Evolutionary conservation across 2,797 vertebrate genomes (phyloP), one percentile per base, ranked within the genome.

Genomic region (Falco concolor): DNA sequence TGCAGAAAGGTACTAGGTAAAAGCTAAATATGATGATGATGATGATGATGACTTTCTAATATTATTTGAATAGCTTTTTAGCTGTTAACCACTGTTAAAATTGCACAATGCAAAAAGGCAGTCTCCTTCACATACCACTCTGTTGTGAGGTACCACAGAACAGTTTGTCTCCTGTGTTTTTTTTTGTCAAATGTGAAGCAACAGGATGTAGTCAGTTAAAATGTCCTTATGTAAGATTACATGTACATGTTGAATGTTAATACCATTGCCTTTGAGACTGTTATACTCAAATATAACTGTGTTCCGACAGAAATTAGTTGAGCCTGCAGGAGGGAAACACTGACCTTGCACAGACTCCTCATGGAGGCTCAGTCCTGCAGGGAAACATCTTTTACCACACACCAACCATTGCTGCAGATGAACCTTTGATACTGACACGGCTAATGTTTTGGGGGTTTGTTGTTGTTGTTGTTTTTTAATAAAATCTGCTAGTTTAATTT

Each of bases 171-270:
- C 34, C 65, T 61, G n/a, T 20, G 18, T 2, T 2, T 80, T 89
- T 88, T 90, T 72, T 59, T 91, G 84, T 63, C 34, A 47, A 75
- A 65, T 22, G 38, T 95, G 90, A 94, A 77, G 84, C 79, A 96
- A 97, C 50, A 93, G 89, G 94, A 92, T 96, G 74, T 36, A 80
- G 88, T 40, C 75, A 86, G 47, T 75, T 86, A 89, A 94, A 54
- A 63, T 5, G 2, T 69, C 78, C 76, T 84, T 76, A 6, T 30
- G 42, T 86, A 90, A 88, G 76, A 34, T 36, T 60, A 12, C 17
- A 53, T 30, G 59, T 59, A 54, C 81, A 80, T 32, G 10, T 12
- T 44, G 40, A 49, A 50, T 63, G 59, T 30, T 72, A 54, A 8
- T 54, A 28, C 12, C 1, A 2, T 16, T 78, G n/a, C 20, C 90